Percentiles rank a stretch among this genome's conserved stretches.
Evolutionary conservation across 2,797 vertebrate species (phyloP).

Genomic region (Martes flavigula): DNA sequence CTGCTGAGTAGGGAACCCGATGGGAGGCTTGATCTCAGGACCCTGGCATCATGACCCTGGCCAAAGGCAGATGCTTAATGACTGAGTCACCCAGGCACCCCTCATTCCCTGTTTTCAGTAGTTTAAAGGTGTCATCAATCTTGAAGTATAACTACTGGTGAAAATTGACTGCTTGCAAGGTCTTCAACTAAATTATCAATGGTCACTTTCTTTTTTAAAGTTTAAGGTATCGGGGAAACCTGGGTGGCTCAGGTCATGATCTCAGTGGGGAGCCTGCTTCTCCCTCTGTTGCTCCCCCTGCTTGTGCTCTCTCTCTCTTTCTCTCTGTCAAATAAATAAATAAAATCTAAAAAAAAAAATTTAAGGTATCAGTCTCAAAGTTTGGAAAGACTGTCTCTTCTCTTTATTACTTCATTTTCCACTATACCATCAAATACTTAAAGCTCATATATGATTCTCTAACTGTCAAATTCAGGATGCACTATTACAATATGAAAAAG

Average conservation of each 20-base stretch:
- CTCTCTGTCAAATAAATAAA: too few relatives aligned
- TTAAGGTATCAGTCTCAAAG: not conserved
- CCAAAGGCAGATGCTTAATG: too few relatives aligned
- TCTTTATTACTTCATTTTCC: not conserved
- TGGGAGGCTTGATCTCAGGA: too few relatives aligned
- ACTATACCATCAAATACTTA: not conserved
- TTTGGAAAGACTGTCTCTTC: not conserved
- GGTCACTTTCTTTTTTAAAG: not conserved
- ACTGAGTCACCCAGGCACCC: too few relatives aligned
- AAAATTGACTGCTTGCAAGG: not conserved
- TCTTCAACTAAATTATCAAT: slow-evolving; percentile 1
- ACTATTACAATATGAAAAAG: not conserved
- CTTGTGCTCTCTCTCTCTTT: too few relatives aligned
- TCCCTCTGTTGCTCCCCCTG: too few relatives aligned
- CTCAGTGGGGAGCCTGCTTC: too few relatives aligned
- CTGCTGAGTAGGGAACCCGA: too few relatives aligned
- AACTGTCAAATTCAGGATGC: not conserved
- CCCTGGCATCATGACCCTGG: too few relatives aligned
- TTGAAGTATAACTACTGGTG: not conserved
- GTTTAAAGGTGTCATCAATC: not conserved
- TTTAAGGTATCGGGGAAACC: not conserved
- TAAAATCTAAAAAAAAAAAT: too few relatives aligned
- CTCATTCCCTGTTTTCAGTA: not conserved
- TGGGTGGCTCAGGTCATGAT: too few relatives aligned
- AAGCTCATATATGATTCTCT: not conserved